Conservation (phyloP, 2,888 invertebrate genomes). For the Syrphus vitripennis region DNA sequence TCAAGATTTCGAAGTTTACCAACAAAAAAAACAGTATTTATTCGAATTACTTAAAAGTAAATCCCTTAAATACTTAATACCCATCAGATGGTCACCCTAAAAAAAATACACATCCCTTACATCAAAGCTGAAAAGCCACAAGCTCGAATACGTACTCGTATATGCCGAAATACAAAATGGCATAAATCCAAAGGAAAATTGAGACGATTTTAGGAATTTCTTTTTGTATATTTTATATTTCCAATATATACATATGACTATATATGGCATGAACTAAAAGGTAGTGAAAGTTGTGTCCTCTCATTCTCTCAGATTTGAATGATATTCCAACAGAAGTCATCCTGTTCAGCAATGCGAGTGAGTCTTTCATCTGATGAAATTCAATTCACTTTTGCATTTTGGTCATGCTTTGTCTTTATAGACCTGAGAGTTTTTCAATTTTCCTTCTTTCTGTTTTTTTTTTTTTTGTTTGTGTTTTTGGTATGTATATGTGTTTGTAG, state of each 20-base stretch:
- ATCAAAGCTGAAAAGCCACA: neutral
- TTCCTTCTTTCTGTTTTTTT: neutral
- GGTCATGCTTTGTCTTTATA: slow-evolving; percentile 32
- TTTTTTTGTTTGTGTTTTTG: neutral
- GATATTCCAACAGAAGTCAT: neutral
- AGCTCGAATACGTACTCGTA: no score
- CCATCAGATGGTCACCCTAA: neutral
- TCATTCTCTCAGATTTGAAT: slow-evolving; percentile 13
- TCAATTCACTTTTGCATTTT: slow-evolving; percentile 53
- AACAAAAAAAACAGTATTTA: no score
- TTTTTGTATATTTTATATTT: neutral
- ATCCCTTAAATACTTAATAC: neutral
- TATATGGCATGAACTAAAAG: no score
- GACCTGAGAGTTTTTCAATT: neutral
- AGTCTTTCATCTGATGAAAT: slow-evolving; percentile 49
- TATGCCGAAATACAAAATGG: neutral
- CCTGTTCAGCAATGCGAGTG: slow-evolving; percentile 19
- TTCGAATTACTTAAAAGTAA: no score
- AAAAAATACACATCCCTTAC: neutral
- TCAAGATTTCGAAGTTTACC: no score
- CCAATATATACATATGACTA: neutral
- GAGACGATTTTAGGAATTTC: neutral
- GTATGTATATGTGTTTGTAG: neutral
- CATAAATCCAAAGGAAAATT: slow-evolving; percentile 19
- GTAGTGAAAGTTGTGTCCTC: neutral